Base-by-base conservation (phyloP, 2,797 vertebrate species). In the Molossus alvarezi region DNA sequence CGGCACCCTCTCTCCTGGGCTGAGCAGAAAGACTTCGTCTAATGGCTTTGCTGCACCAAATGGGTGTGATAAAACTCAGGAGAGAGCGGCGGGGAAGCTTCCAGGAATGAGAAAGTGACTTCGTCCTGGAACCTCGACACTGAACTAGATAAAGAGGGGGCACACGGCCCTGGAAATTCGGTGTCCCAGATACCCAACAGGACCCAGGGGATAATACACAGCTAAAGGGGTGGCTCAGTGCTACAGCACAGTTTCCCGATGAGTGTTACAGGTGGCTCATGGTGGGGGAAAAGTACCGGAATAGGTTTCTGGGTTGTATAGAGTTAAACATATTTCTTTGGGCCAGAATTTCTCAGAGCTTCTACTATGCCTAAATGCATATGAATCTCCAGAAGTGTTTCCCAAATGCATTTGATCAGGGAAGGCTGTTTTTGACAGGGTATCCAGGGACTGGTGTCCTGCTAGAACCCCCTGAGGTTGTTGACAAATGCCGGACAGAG, bases 291-390 rank as follows among this genome's bases (percentile, higher is more conserved):
- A 53, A 10, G 11, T 33, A 76, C 65, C 84, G 88, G 95, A 94
- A 58, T 96, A 94, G 95, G 89, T 95, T 97, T 97, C 88, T 95
- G 94, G 95, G 94, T 95, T 96, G 92, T 93, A 67, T 3, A 8
- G 55, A 72, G 25, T 88, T 80, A n/a, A 83, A 51, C 14, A 33
- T 53, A 72, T 51, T 91, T 77, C 85, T 97, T 83, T 73, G 94
- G 37, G 72, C 82, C 84, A 57, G 83, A 73, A 41, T 89, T 92
- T 79, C 76, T 92, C 60, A 33, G 51, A 67, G 62, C 8, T 55
- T 91, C 13, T 18, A 73, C 69, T n/a, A 69, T 48, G 15, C n/a
- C 18, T 75, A 82, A 75, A 23, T 7, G 13, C 5, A 20, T 11
- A 3, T 23, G 48, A 86, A 2, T 75, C 79, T 95, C 75, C 65